Evolutionary conservation across 2,888 invertebrate genomes (phyloP).

Genomic region (Deilephila elpenor): DNA sequence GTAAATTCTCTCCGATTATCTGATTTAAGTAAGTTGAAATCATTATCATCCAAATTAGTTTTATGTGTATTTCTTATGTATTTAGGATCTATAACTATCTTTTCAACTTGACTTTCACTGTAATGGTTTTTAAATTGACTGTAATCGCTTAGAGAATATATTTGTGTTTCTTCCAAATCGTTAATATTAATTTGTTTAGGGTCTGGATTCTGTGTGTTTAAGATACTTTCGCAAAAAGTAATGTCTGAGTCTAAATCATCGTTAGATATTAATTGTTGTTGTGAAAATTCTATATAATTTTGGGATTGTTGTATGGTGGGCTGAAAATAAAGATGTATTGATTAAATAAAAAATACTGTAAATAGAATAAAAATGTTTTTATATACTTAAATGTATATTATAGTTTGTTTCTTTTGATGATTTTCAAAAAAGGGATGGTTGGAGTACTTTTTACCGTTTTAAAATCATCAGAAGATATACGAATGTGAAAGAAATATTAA

Average conservation of each 20-base stretch:
- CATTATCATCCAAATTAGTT: not conserved
- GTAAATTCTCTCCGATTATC: not conserved
- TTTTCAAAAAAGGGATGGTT: too few relatives aligned
- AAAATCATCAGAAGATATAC: too few relatives aligned
- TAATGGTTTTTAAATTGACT: conserved; percentile 53
- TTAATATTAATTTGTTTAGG: not conserved
- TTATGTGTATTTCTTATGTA: conserved; percentile 42
- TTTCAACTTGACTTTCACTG: conserved; percentile 57
- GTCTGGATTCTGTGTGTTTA: not conserved
- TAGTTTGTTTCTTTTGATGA: too few relatives aligned
- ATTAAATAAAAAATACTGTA: not conserved
- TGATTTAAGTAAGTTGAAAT: not conserved
- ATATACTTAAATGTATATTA: too few relatives aligned
- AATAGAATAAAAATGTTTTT: too few relatives aligned
- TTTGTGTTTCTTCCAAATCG: conserved; percentile 25
- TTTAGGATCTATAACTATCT: conserved; percentile 47
- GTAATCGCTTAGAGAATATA: conserved; percentile 35
- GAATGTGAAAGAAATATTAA: too few relatives aligned
- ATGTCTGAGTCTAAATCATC: not conserved
- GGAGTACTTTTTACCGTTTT: too few relatives aligned
- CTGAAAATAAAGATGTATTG: not conserved
- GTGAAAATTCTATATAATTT: not conserved
- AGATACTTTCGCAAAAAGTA: conserved; percentile 1
- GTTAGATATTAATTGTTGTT: not conserved
- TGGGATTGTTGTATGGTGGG: not conserved